Conservation (phyloP, 1,140 invertebrate species). For the Bilobella aurantiaca region DNA sequence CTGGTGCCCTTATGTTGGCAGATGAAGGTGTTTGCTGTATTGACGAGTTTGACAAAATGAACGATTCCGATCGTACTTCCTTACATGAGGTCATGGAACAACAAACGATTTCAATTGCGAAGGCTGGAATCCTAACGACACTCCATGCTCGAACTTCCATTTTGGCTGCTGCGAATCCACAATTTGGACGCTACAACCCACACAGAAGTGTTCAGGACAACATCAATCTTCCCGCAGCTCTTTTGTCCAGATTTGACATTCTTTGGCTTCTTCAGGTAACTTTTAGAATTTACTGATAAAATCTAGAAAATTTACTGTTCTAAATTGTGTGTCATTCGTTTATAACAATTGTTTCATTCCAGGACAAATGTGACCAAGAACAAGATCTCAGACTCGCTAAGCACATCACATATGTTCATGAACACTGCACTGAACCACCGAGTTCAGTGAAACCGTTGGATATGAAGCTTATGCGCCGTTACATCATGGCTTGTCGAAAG, state of each 20-base stretch:
- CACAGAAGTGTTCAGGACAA: conserved; percentile 93
- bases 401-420: conserved; percentile 97
- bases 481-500: conserved; percentile 81
- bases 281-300: background rate
- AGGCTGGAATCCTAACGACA: conserved; percentile 97
- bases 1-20: conserved; percentile 93
- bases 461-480: conserved; percentile 89
- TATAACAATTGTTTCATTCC: background rate
- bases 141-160: conserved; percentile 95
- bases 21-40: conserved; percentile 98
- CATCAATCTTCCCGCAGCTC: conserved; percentile 92
- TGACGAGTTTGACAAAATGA: conserved; percentile 99
- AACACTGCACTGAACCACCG: conserved; percentile 77
- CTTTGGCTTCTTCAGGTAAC: conserved; percentile 91
- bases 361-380: conserved; percentile 28
- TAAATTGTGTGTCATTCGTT: background rate
- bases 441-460: conserved; percentile 63
- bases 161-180: conserved; percentile 96
- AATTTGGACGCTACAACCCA: conserved; percentile 94
- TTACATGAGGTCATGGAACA: conserved; percentile 99
- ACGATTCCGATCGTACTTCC: conserved; percentile 85
- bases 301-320: too few relatives aligned
- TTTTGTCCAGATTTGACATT: conserved; percentile 94
- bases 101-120: conserved; percentile 98
- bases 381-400: conserved; percentile 64